Evolutionary conservation across 1,140 invertebrate genomes (phyloP).

Genomic region (Elymnias hypermnestra): DNA sequence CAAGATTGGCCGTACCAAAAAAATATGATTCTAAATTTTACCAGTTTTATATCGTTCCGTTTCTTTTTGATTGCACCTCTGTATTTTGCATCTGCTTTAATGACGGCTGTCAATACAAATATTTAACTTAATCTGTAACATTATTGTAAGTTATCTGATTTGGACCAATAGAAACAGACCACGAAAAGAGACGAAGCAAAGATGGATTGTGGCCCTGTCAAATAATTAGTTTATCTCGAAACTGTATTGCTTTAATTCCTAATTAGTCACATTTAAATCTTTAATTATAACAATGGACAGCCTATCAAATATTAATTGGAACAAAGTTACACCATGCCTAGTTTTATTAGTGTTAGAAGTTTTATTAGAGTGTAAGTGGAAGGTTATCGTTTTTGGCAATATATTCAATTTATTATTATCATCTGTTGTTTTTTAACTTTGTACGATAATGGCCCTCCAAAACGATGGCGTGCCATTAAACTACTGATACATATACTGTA

Average conservation of each 20-base stretch:
- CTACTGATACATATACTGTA: too few relatives aligned
- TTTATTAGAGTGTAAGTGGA: conserved; percentile 69
- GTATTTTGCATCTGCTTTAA: too few relatives aligned
- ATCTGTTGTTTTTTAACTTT: conserved; percentile 4
- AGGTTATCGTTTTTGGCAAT: conserved; percentile 24
- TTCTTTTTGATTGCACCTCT: too few relatives aligned
- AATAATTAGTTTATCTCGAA: conserved; percentile 66
- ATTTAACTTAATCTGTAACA: too few relatives aligned
- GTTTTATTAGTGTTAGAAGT: conserved; percentile 72
- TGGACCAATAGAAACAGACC: conserved; percentile 71
- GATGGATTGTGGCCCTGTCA: conserved; percentile 64
- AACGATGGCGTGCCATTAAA: too few relatives aligned
- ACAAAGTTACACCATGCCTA: conserved; percentile 72
- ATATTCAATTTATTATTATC: conserved; percentile 14
- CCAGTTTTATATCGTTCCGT: too few relatives aligned
- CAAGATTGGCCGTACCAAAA: too few relatives aligned
- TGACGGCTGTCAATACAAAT: too few relatives aligned
- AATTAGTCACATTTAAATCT: conserved; percentile 43
- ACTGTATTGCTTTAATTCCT: conserved; percentile 49
- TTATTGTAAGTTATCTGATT: conserved; percentile 54
- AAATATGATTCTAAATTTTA: too few relatives aligned
- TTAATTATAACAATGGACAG: conserved; percentile 56
- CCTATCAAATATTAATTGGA: conserved; percentile 68
- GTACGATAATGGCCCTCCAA: too few relatives aligned
- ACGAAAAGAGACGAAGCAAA: conserved; percentile 69